Percentiles rank a stretch among this genome's conserved stretches.
Conservation (phyloP, 2,888 invertebrate genomes). For the Vanessa cardui region DNA sequence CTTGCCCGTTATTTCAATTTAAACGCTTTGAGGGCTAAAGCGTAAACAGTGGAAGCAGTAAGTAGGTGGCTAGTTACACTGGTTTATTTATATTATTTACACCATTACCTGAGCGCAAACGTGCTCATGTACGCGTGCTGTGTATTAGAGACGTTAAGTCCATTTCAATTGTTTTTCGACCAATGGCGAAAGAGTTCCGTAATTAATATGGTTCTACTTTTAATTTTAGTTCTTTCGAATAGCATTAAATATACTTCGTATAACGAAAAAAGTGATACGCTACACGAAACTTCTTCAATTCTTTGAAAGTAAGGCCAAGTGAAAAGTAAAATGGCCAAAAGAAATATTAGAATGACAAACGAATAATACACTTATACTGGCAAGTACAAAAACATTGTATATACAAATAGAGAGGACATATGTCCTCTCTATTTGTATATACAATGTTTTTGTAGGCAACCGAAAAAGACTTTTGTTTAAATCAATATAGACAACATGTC, state of each 20-base stretch:
- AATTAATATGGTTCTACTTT: too few species aligned
- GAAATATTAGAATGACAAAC: too few species aligned
- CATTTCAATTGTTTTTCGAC: not conserved
- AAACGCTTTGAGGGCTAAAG: not conserved
- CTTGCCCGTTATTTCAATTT: not conserved
- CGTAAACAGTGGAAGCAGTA: constrained; percentile 14
- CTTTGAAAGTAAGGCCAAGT: not conserved
- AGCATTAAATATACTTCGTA: too few species aligned
- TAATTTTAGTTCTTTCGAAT: too few species aligned
- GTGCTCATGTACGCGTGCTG: constrained; percentile 32
- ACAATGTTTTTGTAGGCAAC: too few species aligned
- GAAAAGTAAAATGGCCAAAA: too few species aligned
- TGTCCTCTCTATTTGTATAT: too few species aligned
- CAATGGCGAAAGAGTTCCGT: not conserved
- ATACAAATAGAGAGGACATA: too few species aligned
- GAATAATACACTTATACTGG: too few species aligned
- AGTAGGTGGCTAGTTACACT: not conserved
- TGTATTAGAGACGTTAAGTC: constrained; percentile 25
- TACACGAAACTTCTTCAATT: not conserved
- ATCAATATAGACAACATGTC: too few species aligned
- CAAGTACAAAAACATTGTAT: too few species aligned
- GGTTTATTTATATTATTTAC: constrained; percentile 24
- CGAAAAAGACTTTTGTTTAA: too few species aligned
- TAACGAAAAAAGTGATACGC: not conserved
- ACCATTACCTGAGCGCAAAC: constrained; percentile 20